Conservation (phyloP, 92 coral and sea anemone genomes). For the Phenganax stokvisi region DNA sequence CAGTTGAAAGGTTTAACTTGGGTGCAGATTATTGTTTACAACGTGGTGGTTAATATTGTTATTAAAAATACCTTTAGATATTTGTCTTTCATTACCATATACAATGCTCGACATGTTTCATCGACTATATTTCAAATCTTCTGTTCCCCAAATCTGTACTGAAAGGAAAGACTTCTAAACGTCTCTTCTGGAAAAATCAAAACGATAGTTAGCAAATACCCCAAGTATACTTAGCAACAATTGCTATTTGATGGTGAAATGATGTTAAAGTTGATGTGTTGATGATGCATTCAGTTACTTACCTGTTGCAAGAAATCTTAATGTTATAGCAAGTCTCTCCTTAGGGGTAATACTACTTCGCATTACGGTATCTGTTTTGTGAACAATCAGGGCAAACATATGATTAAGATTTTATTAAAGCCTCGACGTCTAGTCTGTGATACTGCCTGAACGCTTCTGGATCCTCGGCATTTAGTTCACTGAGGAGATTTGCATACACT, state of each 20-base stretch:
- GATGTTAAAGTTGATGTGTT: not conserved
- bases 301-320: slow-evolving; percentile 52
- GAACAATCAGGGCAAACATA: slow-evolving; percentile 29
- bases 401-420: slow-evolving; percentile 27
- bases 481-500: slow-evolving; percentile 34
- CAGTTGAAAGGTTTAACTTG: too few species aligned
- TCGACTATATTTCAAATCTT: not conserved
- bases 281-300: not conserved
- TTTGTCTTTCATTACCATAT: not conserved
- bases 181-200: not conserved
- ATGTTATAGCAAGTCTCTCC: slow-evolving; percentile 50
- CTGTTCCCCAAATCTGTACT: not conserved
- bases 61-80: not conserved
- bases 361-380: slow-evolving; percentile 41
- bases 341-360: slow-evolving; percentile 40
- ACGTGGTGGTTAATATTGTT: too few species aligned
- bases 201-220: too few species aligned
- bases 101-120: not conserved
- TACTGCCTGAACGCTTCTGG: slow-evolving; percentile 43
- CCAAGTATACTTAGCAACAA: not conserved
- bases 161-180: not conserved
- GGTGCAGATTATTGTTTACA: too few species aligned
- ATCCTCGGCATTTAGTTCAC: slow-evolving; percentile 37
- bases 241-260: not conserved
- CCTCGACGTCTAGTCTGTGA: slow-evolving; percentile 35